A percentile compares a stretch with the other conserved stretches of the same genome.
phyloP scores from a whole-genome alignment of 2,888 invertebrate species.

The Eristalinus aeneus region DNA sequence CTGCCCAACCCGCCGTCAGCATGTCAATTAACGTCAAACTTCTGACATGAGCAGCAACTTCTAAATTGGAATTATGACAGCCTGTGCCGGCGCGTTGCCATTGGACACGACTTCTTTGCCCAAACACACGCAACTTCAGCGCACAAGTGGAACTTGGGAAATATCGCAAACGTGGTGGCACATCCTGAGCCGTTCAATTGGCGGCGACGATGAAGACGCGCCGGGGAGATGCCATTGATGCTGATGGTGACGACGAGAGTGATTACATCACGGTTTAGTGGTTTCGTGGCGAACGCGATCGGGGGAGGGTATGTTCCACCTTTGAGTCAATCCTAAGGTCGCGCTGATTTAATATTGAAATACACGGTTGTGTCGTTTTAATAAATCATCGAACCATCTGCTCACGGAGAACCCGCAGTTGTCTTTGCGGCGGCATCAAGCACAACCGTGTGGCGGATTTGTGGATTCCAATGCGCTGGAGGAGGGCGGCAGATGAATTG shows the following conservation, averaged over 20 bases:
- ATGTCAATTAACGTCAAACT: constrained; percentile 66
- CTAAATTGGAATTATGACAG: constrained; percentile 58
- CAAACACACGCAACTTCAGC: constrained; percentile 6
- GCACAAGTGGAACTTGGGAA: constrained; percentile 45
- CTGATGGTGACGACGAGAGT: constrained; percentile 11
- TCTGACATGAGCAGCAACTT: constrained; percentile 61
- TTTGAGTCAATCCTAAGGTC: neutral
- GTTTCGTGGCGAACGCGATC: constrained; percentile 54
- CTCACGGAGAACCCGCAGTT: neutral
- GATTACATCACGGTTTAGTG: constrained; percentile 67
- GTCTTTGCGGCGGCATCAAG: constrained; percentile 3
- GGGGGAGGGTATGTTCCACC: no score
- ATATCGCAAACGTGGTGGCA: constrained; percentile 52
- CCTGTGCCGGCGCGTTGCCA: constrained; percentile 23
- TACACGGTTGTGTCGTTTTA: constrained; percentile 61
- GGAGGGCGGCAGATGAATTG: constrained; percentile 42
- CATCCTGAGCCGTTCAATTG: constrained; percentile 25
- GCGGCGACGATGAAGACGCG: neutral
- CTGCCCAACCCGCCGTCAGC: constrained; percentile 28
- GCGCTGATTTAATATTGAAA: constrained; percentile 63
- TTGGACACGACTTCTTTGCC: constrained; percentile 39
- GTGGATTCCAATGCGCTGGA: constrained; percentile 39
- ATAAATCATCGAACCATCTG: constrained; percentile 64
- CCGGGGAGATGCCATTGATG: constrained; percentile 2
- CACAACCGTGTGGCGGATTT: constrained; percentile 44